A percentile compares a stretch with the other conserved stretches of the same genome.
Conservation (phyloP, 2,113 vertebrate genomes). For the Canis aureus region DNA sequence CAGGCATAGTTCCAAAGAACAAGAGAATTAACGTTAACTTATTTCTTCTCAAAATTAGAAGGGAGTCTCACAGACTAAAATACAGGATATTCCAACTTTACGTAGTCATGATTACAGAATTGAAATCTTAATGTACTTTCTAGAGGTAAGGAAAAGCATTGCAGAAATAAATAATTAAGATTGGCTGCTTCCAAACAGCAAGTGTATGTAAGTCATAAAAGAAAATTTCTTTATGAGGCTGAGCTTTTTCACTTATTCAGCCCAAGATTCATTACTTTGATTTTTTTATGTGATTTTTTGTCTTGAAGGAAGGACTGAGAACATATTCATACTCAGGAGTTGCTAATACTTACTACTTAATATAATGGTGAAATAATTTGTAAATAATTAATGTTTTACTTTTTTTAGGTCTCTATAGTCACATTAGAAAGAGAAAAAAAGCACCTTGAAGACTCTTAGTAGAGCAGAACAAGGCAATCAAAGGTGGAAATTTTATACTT, state of each 20-base stretch:
- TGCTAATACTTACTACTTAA: background rate
- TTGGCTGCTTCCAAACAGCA: background rate
- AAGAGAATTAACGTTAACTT: background rate
- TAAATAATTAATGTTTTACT: background rate
- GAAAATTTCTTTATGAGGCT: background rate
- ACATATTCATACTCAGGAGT: background rate
- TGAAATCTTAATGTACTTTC: background rate
- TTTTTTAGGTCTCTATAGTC: background rate
- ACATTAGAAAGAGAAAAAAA: background rate
- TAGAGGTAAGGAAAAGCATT: conserved; percentile 27
- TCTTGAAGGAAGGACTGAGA: background rate
- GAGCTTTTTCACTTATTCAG: conserved; percentile 19
- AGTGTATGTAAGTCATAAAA: background rate
- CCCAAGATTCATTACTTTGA: background rate
- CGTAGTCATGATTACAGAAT: background rate
- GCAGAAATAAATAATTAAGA: background rate
- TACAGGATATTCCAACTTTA: background rate
- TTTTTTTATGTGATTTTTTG: background rate
- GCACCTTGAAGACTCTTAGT: background rate
- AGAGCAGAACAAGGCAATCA: background rate
- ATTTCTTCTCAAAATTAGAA: conserved; percentile 40
- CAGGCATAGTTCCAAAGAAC: background rate
- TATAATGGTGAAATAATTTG: background rate
- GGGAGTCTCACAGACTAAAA: background rate
- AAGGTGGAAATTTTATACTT: background rate